Percentiles rank a stretch among this genome's conserved stretches.
Conservation (phyloP, 2,797 vertebrate species). For the Astyanax mexicanus region DNA sequence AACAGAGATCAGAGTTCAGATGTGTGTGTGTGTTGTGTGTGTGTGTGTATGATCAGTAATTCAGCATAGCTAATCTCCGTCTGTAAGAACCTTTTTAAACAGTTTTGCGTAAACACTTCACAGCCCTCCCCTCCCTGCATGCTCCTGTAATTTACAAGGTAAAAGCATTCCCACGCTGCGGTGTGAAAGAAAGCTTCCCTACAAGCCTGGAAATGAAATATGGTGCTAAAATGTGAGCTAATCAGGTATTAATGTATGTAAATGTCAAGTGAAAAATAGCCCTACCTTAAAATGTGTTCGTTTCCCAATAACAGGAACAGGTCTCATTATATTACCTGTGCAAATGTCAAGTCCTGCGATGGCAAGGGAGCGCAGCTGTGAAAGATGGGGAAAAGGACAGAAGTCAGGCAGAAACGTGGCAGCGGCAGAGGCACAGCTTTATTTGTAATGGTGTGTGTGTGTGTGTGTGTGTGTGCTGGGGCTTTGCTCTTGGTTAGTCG, state of each 20-base stretch:
- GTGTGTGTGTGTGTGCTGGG: constrained; percentile 20
- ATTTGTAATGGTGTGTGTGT: too few species aligned
- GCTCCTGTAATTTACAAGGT: constrained; percentile 42
- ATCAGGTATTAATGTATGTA: constrained; percentile 66
- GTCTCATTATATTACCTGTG: constrained; percentile 72
- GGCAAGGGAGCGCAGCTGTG: constrained; percentile 59
- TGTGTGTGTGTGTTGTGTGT: too few species aligned
- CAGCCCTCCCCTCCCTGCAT: constrained; percentile 10
- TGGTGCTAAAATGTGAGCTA: constrained; percentile 53
- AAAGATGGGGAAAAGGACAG: constrained; percentile 49
- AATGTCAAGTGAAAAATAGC: constrained; percentile 70
- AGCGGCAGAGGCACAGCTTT: constrained; percentile 28
- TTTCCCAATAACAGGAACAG: constrained; percentile 69
- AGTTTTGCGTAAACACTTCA: constrained; percentile 44
- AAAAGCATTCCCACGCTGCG: constrained; percentile 35
- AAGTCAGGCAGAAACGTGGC: constrained; percentile 57
- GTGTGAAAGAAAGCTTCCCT: constrained; percentile 52
- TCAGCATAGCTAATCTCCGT: constrained; percentile 67
- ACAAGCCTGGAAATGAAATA: constrained; percentile 59
- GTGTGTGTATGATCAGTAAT: constrained; percentile 69
- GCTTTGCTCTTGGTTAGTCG: constrained; percentile 39
- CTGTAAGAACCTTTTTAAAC: constrained; percentile 51
- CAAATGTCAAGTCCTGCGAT: constrained; percentile 74
- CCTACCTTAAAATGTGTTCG: constrained; percentile 61
- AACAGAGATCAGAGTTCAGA: constrained; percentile 72